phyloP scores from a whole-genome alignment of 2,888 invertebrate species.

The Zelleria hepariella region DNA sequence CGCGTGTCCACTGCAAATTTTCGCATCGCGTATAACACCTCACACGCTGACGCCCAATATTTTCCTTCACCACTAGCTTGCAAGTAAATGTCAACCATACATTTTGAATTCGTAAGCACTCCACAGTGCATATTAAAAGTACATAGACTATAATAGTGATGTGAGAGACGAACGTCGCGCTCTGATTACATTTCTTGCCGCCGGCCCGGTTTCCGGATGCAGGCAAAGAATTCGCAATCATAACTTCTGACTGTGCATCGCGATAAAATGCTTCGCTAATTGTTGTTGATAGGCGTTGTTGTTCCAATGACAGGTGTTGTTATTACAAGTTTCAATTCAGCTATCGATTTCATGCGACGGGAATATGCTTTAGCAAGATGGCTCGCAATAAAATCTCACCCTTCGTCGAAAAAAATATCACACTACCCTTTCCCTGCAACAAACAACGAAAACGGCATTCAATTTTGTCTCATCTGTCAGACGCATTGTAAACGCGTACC shows the following conservation, averaged over 20 bases:
- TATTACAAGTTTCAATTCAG: background rate
- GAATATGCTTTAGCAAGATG: background rate
- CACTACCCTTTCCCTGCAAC: background rate
- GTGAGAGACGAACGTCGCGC: background rate
- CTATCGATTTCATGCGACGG: background rate
- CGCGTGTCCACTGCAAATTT: too few relatives aligned
- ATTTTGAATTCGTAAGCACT: too few relatives aligned
- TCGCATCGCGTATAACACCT: too few relatives aligned
- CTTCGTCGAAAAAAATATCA: too few relatives aligned
- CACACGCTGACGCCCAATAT: too few relatives aligned
- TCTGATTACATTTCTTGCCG: slow-evolving; percentile 3
- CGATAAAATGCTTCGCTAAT: background rate
- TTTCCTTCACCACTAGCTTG: too few relatives aligned
- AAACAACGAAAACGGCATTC: too few relatives aligned
- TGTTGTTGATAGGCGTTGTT: background rate
- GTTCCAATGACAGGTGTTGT: background rate
- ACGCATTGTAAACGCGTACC: background rate
- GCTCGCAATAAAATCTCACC: background rate
- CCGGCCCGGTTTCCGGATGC: background rate
- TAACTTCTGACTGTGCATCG: background rate
- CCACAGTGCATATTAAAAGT: background rate
- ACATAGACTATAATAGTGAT: background rate
- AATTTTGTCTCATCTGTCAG: background rate
- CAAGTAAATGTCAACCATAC: too few relatives aligned
- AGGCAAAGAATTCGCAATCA: background rate